Evolutionary conservation across 1,140 invertebrate genomes (phyloP), one percentile per base, ranked within the genome.

Genomic region (Panagrolaimus sp.): DNA sequence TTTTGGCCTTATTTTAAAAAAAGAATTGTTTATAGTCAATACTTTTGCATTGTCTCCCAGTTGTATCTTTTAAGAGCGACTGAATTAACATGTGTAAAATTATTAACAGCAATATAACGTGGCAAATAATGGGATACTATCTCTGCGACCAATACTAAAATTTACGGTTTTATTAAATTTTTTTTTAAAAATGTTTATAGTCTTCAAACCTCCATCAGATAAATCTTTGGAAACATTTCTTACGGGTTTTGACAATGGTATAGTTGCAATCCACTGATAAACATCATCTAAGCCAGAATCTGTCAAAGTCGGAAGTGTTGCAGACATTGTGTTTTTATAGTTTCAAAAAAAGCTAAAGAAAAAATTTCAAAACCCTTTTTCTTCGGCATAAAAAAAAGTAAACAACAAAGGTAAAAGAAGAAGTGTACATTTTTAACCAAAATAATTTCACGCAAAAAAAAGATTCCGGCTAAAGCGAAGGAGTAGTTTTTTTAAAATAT

Each of bases 41-140:
- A 64, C 63, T 64, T 64, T 44, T 64, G 16, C 14, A 64, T 13
- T 5, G 63, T 64, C 16, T 64, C 63, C 63, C 63, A 64, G 20
- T 64, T 64, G 20, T 64, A 64, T 14, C 63, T 20, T 31, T 64
- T 64, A 2, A 64, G 63, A 11, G 63, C 20, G 9, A 64, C 63
- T 14, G 63, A 64, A 20, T 64, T 44, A 64, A 64, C 63, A 20
- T 44, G 63, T 64, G 63, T 64, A 20, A 44, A 64, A 47, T 64
- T 64, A 47, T 47, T 20, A 13, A 64, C 16, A 20, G 45, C 63
- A 47, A 64, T 31, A 64, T 64, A 64, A 2, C 63, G 63, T n/a
- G 63, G 63, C 42, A 64, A 47, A 47, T 44, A 64, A 31, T 64
- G 63, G 9, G 63, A 44, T 11, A 64, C 42, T 20, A 64, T 13